Base-by-base conservation (phyloP, 2,113 vertebrate species). In the Cephalopterus ornatus region DNA sequence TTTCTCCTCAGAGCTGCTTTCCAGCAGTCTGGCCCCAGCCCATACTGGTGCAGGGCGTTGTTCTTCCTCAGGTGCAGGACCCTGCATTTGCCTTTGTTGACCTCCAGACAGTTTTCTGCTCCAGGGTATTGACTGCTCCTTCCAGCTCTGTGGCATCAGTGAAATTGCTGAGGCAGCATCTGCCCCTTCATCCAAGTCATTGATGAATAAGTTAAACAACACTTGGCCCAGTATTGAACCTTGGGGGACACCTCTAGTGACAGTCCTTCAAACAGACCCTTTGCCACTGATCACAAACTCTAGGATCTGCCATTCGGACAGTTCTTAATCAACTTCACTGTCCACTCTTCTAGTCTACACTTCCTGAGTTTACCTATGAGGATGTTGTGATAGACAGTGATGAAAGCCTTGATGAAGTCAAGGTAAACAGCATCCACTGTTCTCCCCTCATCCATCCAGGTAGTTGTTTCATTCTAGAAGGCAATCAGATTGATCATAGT, bases 261-360 rank as follows among this genome's bases (percentile, higher is more conserved):
- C 32, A 35, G 7, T 3, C 6, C 22, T 50, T 26, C 9, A 50
- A 5, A 7, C 42, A 32, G 5, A 32, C 21, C 7, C 17, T 65
- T 27, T 56, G 32, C 7, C 59, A 44, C 8, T 1, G 2, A 12
- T 37, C 23, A 44, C 0, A 2, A 56, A 5, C 17, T 24, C 20
- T 52, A 44, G 15, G 8, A 33, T 72, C 27, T 50, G 18, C 44
- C 58, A 2, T 28, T n/a, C 61, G 44, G 28, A 5, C 23, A 44
- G 37, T 5, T 66, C 44, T 67, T 8, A 33, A 33, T 44, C 22
- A 5, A 5, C 14, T 8, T 66, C 50, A 42, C 42, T 49, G 5
- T 58, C 32, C 9, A 35, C 8, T 56, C 14, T 65, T 32, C 76
- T 26, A 32, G 7, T 15, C 4, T 9, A 37, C 12, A 17, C 33